Conservation (phyloP, 2,113 vertebrate species). For the Pseudolaguvia tuberculata region DNA sequence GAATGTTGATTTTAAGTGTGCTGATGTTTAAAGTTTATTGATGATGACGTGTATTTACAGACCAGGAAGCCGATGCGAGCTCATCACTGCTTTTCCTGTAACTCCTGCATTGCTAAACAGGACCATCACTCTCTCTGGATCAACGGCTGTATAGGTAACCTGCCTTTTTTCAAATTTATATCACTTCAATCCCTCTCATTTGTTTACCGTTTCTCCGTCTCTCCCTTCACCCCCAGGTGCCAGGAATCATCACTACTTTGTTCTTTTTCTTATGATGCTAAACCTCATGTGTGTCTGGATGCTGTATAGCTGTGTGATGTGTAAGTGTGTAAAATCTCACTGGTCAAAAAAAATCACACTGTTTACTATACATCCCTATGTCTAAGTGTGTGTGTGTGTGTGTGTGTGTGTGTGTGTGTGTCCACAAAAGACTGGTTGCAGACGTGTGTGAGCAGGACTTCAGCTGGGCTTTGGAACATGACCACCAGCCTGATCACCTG, state of each 20-base stretch:
- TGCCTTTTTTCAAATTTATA: neutral
- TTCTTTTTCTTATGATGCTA: slow-evolving; percentile 79
- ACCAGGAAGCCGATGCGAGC: slow-evolving; percentile 85
- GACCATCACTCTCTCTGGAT: slow-evolving; percentile 92
- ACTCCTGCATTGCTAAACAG: slow-evolving; percentile 83
- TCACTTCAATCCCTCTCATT: neutral
- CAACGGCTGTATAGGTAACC: slow-evolving; percentile 81
- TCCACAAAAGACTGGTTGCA: slow-evolving; percentile 78
- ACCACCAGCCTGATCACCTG: slow-evolving; percentile 70
- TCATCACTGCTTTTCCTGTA: slow-evolving; percentile 79
- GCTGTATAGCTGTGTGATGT: slow-evolving; percentile 74
- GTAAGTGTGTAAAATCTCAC: slow-evolving; percentile 69
- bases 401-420: neutral
- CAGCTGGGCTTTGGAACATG: slow-evolving; percentile 70
- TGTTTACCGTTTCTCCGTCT: neutral
- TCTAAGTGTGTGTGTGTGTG: neutral
- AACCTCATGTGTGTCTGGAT: slow-evolving; percentile 71
- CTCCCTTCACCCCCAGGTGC: slow-evolving; percentile 65
- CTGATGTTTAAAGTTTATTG: too few relatives aligned
- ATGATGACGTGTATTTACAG: slow-evolving; percentile 57
- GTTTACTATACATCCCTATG: neutral
- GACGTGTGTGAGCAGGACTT: slow-evolving; percentile 70
- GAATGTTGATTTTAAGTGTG: too few relatives aligned
- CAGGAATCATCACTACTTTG: slow-evolving; percentile 85
- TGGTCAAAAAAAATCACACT: neutral